These are phyloP conservation scores for Empis livida DNA, from an alignment of 2,888 invertebrate genomes.

Conservation along the genomic window DNA sequence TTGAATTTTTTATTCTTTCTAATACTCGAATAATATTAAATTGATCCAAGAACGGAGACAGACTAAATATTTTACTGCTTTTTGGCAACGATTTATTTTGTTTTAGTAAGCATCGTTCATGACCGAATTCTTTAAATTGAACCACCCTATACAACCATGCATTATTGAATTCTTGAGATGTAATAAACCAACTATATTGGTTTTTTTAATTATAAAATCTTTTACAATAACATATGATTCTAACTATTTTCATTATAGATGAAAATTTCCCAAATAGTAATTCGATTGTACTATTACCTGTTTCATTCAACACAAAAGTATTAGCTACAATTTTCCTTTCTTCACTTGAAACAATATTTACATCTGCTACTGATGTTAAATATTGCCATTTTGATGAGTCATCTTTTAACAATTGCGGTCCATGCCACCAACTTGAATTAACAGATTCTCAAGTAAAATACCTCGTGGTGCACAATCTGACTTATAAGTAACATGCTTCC, in stretches of 20 bases:
- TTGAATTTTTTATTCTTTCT: not conserved
- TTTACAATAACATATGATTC: not conserved
- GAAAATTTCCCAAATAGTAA: not conserved
- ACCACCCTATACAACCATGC: not conserved
- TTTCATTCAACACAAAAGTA: not conserved
- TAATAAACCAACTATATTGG: not conserved
- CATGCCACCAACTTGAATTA: not conserved
- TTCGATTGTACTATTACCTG: not conserved
- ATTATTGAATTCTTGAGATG: not conserved
- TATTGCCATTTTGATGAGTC: not conserved
- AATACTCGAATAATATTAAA: not conserved
- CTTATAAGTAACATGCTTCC: not conserved
- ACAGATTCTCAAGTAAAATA: not conserved
- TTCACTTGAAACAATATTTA: not conserved
- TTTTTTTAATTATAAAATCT: not conserved
- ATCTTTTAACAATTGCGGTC: not conserved
- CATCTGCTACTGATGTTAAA: not conserved
- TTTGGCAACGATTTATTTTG: too few relatives aligned
- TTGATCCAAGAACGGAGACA: not conserved
- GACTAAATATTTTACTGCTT: not conserved
- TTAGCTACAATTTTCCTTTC: not conserved
- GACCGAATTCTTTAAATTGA: not conserved
- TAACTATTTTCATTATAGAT: not conserved
- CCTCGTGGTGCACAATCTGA: not conserved
- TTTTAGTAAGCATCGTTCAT: too few relatives aligned